These are phyloP conservation scores for Sylvia atricapilla DNA, from an alignment of 2,113 vertebrate species.

Conservation along the genomic window DNA sequence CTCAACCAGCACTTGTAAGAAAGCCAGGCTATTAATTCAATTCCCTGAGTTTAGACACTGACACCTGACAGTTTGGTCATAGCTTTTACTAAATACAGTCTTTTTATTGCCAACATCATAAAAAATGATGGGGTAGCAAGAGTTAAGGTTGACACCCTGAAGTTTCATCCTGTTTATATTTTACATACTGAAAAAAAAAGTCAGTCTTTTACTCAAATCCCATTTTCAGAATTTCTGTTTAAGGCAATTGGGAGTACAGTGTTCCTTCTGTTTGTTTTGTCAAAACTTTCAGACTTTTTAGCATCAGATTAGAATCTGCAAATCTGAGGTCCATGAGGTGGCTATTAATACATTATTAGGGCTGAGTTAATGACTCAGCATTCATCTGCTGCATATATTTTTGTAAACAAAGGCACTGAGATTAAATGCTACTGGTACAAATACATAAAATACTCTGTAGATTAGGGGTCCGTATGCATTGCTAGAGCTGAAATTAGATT, in stretches of 20 bases:
- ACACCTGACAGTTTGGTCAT: background rate
- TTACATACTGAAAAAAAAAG: background rate
- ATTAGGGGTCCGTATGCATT: background rate
- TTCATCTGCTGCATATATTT: background rate
- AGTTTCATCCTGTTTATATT: background rate
- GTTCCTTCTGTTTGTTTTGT: background rate
- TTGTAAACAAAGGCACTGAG: background rate
- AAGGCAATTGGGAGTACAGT: background rate
- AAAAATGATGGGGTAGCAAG: background rate
- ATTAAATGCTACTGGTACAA: background rate
- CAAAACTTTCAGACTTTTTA: background rate
- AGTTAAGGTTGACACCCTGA: background rate
- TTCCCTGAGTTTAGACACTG: background rate
- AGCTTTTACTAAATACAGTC: accelerated
- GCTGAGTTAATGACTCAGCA: background rate
- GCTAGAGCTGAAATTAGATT: constrained; percentile 8
- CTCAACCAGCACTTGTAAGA: background rate
- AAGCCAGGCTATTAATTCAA: background rate
- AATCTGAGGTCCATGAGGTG: background rate
- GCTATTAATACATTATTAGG: background rate
- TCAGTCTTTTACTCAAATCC: background rate
- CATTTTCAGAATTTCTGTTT: background rate
- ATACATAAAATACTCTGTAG: background rate
- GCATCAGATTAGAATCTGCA: background rate
- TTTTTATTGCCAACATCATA: background rate